phyloP scores from a whole-genome alignment of 2,888 invertebrate genomes.

The Hirtodrosophila trivittata region DNA sequence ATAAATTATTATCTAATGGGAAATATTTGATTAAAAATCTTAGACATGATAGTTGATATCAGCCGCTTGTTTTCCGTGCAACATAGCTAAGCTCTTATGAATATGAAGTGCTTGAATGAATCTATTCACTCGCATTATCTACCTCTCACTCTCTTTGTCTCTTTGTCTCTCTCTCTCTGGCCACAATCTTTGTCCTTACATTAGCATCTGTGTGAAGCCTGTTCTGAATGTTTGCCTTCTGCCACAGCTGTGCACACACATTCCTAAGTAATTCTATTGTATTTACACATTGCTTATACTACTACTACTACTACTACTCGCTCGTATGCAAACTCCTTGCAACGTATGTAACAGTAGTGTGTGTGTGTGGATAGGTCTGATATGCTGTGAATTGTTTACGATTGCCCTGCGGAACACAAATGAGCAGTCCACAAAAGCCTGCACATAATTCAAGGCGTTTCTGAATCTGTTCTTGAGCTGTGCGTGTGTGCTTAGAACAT shows the following conservation, averaged over 20 bases:
- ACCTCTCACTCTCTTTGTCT: too few species aligned
- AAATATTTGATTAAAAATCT: too few species aligned
- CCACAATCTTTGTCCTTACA: too few species aligned
- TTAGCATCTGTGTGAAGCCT: constrained; percentile 16
- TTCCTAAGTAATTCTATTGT: constrained; percentile 24
- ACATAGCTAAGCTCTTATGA: too few species aligned
- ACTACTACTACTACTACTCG: too few species aligned
- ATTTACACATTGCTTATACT: constrained; percentile 32
- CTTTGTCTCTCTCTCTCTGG: too few species aligned
- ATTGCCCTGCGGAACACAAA: constrained; percentile 31
- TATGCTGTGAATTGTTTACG: constrained; percentile 33
- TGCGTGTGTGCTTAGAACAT: constrained; percentile 37
- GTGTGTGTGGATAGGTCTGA: constrained; percentile 3
- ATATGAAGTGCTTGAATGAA: constrained; percentile 22
- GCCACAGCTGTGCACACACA: constrained; percentile 18
- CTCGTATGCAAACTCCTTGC: constrained; percentile 25
- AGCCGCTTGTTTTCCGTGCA: too few species aligned
- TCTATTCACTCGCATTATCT: too few species aligned
- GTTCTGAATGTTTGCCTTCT: constrained; percentile 12
- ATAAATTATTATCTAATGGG: too few species aligned
- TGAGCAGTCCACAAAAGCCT: constrained; percentile 35
- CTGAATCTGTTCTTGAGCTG: constrained; percentile 45
- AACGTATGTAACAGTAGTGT: constrained; percentile 17
- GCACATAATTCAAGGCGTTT: constrained; percentile 47
- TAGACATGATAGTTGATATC: too few species aligned